Percentiles rank a stretch among this genome's conserved stretches.
These are phyloP conservation scores for Suillia variegata DNA, from an alignment of 2,888 invertebrate genomes.

Conservation along the genomic window DNA sequence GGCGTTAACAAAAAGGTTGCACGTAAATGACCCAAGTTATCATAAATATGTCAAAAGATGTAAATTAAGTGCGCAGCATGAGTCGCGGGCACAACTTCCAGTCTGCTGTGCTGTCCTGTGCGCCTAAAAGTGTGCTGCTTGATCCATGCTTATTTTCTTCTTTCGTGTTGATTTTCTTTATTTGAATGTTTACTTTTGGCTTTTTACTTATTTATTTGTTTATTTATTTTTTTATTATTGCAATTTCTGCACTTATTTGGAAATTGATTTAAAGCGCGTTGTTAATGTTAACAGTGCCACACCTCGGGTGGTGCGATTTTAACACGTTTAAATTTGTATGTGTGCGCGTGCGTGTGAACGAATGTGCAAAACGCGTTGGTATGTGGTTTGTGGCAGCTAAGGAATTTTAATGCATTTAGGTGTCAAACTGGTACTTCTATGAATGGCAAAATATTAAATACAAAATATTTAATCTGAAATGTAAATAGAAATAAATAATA, in stretches of 20 bases:
- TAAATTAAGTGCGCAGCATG: constrained; percentile 59
- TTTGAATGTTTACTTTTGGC: not conserved
- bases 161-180: too few species aligned
- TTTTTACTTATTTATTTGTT: constrained; percentile 5
- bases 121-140: constrained; percentile 5
- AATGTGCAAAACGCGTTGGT: too few species aligned
- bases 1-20: constrained; percentile 58
- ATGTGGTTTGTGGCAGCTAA: not conserved
- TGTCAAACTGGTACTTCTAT: not conserved
- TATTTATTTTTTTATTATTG: constrained; percentile 33
- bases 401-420: not conserved
- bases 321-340: constrained; percentile 10
- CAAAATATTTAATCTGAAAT: not conserved
- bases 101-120: not conserved
- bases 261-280: constrained; percentile 47
- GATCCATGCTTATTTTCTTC: too few species aligned
- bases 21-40: constrained; percentile 60
- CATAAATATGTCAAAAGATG: constrained; percentile 61
- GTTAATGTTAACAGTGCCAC: constrained; percentile 33
- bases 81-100: constrained; percentile 7
- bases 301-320: constrained; percentile 43
- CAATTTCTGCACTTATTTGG: constrained; percentile 52
- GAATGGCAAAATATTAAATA: too few species aligned
- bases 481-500: too few species aligned
- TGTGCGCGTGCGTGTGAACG: not conserved